A percentile compares a stretch with the other conserved stretches of the same genome.
phyloP scores from a whole-genome alignment of 1,140 invertebrate genomes.

The Eriosoma lanigerum region DNA sequence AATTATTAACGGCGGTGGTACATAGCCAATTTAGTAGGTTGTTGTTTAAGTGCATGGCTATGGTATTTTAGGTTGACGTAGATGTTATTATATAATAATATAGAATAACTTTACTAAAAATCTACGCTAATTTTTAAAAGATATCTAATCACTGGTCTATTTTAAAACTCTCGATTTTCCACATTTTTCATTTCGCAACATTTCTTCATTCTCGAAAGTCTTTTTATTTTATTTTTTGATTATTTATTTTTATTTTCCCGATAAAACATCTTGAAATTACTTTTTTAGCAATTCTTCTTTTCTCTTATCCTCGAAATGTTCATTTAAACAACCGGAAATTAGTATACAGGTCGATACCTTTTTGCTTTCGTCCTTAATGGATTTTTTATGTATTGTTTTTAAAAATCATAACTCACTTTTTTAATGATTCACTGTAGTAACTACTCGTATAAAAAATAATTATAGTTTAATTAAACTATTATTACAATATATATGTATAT shows the following conservation, averaged over 20 bases:
- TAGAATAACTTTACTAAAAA: neutral
- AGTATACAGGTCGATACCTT: slow-evolving; percentile 6
- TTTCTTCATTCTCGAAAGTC: no score
- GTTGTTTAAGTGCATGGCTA: neutral
- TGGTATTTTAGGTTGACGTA: neutral
- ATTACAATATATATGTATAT: no score
- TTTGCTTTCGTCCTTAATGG: neutral
- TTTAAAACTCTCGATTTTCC: no score
- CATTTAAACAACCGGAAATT: slow-evolving; percentile 44
- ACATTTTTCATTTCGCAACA: neutral
- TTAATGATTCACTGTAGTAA: no score
- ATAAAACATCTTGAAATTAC: slow-evolving; percentile 3
- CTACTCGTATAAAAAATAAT: no score
- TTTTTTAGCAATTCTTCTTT: slow-evolving; percentile 9
- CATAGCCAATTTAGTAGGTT: neutral
- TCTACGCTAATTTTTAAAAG: neutral
- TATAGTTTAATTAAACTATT: no score
- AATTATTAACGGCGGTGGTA: neutral
- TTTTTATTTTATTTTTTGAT: neutral
- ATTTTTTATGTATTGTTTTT: slow-evolving; percentile 27
- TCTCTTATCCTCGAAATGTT: slow-evolving; percentile 23
- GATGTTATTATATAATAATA: no score
- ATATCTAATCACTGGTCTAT: no score
- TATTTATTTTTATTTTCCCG: neutral
- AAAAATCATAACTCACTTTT: slow-evolving; percentile 22